These are phyloP conservation scores for Orestias chungarensis DNA, from an alignment of 2,797 vertebrate genomes.

Conservation along the genomic window DNA sequence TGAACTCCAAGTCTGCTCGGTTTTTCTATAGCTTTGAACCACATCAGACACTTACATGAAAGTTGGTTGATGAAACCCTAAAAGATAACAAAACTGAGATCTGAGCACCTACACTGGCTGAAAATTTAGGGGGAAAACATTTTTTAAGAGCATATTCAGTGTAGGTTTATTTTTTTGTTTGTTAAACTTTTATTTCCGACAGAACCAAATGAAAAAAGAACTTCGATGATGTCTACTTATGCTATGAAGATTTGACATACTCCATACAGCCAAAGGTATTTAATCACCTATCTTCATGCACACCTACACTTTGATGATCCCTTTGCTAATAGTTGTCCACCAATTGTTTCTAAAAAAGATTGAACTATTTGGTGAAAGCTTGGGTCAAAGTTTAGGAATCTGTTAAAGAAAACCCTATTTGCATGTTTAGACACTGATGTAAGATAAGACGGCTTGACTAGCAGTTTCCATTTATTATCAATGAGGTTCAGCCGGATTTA, in stretches of 20 bases:
- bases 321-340: no score
- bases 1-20: slow-evolving; percentile 1
- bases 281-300: no score
- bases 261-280: no score
- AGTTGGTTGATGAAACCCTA: slow-evolving; percentile 12
- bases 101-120: background rate
- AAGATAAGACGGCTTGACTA: no score
- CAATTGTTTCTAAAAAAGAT: no score
- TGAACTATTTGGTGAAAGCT: no score
- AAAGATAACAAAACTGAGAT: slow-evolving; percentile 1
- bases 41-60: background rate
- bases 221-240: background rate
- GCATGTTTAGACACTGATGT: no score
- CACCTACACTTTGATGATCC: no score
- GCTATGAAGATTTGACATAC: background rate
- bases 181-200: background rate
- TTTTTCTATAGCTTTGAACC: background rate
- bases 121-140: background rate
- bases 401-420: no score
- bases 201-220: background rate
- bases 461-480: no score
- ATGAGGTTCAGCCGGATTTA: no score
- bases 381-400: no score
- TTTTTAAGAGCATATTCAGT: background rate
- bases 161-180: background rate